phyloP scores from a whole-genome alignment of 2,797 vertebrate genomes.

The Darevskia mixta region DNA sequence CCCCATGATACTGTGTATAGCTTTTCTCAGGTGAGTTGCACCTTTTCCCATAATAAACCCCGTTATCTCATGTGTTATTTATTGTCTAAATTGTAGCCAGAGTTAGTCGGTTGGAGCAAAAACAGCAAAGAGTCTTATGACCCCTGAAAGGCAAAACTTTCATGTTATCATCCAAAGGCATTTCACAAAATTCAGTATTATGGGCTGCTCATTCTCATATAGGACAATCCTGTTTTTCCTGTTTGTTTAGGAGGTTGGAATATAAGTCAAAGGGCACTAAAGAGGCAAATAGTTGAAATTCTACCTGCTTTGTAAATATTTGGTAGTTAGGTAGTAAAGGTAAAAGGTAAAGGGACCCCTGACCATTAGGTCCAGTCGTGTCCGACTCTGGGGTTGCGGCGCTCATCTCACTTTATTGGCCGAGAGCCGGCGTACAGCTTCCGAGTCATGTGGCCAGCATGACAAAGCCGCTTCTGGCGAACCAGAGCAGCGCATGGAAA shows the following conservation, averaged over 20 bases:
- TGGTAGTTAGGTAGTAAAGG: neutral
- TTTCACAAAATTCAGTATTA: neutral
- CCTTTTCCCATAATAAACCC: neutral
- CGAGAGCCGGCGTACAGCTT: too few relatives aligned
- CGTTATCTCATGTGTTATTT: neutral
- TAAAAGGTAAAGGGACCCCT: too few relatives aligned
- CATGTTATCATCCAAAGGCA: neutral
- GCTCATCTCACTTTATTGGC: too few relatives aligned
- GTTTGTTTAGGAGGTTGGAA: slow-evolving; percentile 31
- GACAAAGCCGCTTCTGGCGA: too few relatives aligned
- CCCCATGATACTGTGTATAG: too few relatives aligned
- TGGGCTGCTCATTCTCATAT: slow-evolving; percentile 15
- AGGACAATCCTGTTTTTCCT: neutral
- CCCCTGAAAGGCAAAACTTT: neutral
- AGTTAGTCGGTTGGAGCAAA: neutral
- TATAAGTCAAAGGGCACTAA: slow-evolving; percentile 9
- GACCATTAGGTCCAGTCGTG: too few relatives aligned
- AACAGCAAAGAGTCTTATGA: neutral
- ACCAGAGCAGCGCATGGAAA: too few relatives aligned
- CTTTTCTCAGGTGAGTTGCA: neutral
- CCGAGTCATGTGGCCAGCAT: too few relatives aligned
- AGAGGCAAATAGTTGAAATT: slow-evolving; percentile 1
- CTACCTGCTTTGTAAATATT: neutral
- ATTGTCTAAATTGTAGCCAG: neutral
- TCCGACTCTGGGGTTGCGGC: too few relatives aligned